Percentiles rank a stretch among this genome's conserved stretches.
phyloP scores from a whole-genome alignment of 2,113 vertebrate species.

The Polypterus senegalus region DNA sequence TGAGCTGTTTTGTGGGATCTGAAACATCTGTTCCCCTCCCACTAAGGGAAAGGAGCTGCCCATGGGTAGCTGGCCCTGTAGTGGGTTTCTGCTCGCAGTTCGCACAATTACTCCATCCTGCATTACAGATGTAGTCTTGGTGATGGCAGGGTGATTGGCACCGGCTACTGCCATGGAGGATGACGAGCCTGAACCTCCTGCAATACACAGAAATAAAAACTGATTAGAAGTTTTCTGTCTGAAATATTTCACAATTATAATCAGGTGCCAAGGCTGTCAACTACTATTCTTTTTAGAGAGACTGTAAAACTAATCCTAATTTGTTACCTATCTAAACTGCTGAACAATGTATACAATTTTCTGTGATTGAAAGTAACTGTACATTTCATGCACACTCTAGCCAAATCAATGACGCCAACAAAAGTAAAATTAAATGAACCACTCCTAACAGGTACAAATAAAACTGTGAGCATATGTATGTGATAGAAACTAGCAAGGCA shows the following conservation, averaged over 20 bases:
- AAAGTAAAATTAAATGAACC: too few species aligned
- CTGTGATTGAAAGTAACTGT: too few species aligned
- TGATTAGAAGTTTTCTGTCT: slow-evolving; percentile 5
- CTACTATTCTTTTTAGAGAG: neutral
- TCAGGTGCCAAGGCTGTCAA: neutral
- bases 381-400: too few species aligned
- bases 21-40: slow-evolving; percentile 54
- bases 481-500: too few species aligned
- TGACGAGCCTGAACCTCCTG: slow-evolving; percentile 44
- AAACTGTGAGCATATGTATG: too few species aligned
- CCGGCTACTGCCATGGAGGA: slow-evolving; percentile 61
- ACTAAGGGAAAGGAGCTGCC: slow-evolving; percentile 53
- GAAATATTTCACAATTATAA: neutral
- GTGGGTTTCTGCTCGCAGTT: slow-evolving; percentile 52
- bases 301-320: neutral
- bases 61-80: slow-evolving; percentile 55
- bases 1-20: slow-evolving; percentile 57
- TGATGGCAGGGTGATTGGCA: slow-evolving; percentile 60
- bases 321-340: neutral
- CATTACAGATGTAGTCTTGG: slow-evolving; percentile 63
- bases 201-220: slow-evolving; percentile 10
- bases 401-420: too few species aligned
- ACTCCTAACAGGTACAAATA: too few species aligned
- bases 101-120: slow-evolving; percentile 66
- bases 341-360: too few species aligned